Evolutionary conservation across 2,113 vertebrate species (phyloP).

Genomic region (Coturnix japonica): DNA sequence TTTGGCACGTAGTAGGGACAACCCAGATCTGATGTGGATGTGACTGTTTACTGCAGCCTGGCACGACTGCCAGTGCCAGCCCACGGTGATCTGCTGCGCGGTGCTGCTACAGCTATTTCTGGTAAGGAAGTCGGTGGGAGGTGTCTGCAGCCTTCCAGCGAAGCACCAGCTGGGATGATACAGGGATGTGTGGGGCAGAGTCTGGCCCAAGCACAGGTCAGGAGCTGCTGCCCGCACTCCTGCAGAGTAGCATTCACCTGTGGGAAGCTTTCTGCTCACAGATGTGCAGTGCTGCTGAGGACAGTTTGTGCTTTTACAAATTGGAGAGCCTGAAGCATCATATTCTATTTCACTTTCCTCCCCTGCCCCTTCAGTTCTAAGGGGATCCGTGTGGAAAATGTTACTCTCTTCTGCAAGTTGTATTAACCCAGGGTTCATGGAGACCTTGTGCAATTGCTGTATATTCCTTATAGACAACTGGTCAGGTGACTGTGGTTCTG

Average conservation of each 20-base stretch:
- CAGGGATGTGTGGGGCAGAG: background rate
- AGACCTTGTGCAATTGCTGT: background rate
- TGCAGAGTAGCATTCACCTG: background rate
- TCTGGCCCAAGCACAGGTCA: background rate
- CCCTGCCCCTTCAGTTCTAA: background rate
- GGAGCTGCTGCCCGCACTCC: no score
- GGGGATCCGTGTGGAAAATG: background rate
- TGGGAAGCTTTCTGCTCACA: background rate
- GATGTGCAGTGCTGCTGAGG: background rate
- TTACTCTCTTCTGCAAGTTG: background rate
- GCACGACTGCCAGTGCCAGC: background rate
- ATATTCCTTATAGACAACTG: background rate
- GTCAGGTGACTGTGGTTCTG: background rate
- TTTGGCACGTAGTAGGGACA: background rate
- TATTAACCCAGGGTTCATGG: accelerated
- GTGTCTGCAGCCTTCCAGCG: background rate
- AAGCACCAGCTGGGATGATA: background rate
- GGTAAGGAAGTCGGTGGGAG: background rate
- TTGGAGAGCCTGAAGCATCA: background rate
- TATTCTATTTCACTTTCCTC: background rate
- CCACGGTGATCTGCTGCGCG: background rate
- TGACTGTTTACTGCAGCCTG: background rate
- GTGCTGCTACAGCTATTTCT: background rate
- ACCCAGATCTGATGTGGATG: background rate
- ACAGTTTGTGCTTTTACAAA: accelerated